Evolutionary conservation across 2,888 invertebrate species (phyloP), one percentile per base, ranked within the genome.

Genomic region (Heliconius erato): DNA sequence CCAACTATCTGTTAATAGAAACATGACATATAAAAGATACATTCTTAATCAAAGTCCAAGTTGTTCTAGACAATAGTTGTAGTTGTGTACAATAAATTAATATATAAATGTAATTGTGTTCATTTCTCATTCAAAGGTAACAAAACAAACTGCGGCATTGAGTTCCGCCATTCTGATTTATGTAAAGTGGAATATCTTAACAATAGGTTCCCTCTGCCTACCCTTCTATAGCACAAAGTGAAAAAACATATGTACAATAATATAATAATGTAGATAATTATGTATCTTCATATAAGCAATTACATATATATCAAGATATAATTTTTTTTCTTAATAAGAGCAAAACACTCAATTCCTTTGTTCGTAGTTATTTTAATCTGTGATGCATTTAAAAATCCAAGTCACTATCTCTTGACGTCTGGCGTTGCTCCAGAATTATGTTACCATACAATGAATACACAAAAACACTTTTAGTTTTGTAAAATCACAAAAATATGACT

Each of bases 331-430:
- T 68, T 40, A 59, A 40, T 40, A 23, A 35, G 44, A 68, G 40
- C 54, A 28, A 44, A 69, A 67, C 12, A 12, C 9, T 49, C 12
- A 12, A 63, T 78, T 40, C 40, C 77, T 81, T 81, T 81, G 81
- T 81, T 77, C 63, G 28, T 65, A 44, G 81, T 72, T 81, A 81
- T 78, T 81, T 81, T 65, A 65, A 81, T 81, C 81, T 72, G 69
- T 78, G 77, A 72, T 78, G 59, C 71, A 81, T 81, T 77, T 78
- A 78, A 81, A 81, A 81, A 78, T 71, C 32, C 69, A 71, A 81
- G 81, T 81, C 81, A 81, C 77, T 77, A 81, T 77, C 59, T 78
- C 78, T 44, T 23, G 23, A 23, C 26, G 28, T 26, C 77, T 81
- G 81, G 81, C 81, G 3, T 14, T 9, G 19, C 44, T 77, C 81